phyloP scores from a whole-genome alignment of 2,888 invertebrate genomes.

The Glyphotaelius pellucidus region DNA sequence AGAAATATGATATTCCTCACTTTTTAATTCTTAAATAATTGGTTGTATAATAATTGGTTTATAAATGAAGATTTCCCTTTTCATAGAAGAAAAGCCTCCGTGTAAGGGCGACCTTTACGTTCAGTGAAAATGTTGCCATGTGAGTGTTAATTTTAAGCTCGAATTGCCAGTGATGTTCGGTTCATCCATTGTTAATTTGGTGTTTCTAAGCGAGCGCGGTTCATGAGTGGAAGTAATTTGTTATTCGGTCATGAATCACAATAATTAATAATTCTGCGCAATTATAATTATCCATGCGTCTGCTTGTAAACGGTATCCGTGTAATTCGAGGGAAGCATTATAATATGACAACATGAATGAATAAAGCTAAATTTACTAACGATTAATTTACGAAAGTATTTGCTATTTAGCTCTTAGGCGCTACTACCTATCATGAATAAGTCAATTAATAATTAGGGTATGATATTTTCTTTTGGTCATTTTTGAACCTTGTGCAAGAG shows the following conservation, averaged over 20 bases:
- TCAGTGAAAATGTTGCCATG: neutral
- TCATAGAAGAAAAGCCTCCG: neutral
- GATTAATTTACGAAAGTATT: too few relatives aligned
- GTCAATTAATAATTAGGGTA: too few relatives aligned
- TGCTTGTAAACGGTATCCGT: conserved; percentile 6
- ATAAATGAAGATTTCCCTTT: too few relatives aligned
- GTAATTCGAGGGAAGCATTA: neutral
- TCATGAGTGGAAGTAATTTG: neutral
- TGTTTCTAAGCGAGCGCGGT: neutral
- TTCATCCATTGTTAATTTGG: conserved; percentile 7
- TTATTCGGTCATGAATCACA: neutral
- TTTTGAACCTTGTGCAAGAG: too few relatives aligned
- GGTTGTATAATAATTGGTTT: too few relatives aligned
- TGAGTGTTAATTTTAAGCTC: neutral
- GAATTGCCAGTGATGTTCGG: neutral
- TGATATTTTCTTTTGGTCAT: too few relatives aligned
- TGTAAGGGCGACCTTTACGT: neutral
- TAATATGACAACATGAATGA: too few relatives aligned
- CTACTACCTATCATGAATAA: too few relatives aligned
- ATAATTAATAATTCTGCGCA: neutral
- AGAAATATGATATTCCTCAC: too few relatives aligned
- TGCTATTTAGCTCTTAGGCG: too few relatives aligned
- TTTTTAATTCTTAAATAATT: too few relatives aligned
- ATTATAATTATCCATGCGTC: neutral
- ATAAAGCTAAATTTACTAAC: too few relatives aligned